Evolutionary conservation across 2,888 invertebrate genomes (phyloP), one percentile per base, ranked within the genome.

Genomic region (Nycteola revayana): DNA sequence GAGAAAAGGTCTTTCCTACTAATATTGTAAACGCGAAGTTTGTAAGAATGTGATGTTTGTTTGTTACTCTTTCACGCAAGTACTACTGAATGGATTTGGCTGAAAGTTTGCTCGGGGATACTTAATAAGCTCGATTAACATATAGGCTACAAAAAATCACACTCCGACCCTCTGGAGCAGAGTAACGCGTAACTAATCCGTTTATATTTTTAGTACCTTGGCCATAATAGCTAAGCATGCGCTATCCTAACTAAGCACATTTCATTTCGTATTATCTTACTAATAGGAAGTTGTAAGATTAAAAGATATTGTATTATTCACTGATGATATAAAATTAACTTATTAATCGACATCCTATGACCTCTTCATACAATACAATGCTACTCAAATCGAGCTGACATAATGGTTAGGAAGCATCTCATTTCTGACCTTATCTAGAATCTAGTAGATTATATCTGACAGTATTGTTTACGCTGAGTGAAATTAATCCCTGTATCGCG

Each of bases 241-340:
- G n/a, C n/a, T n/a, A n/a, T n/a, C n/a, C n/a, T n/a, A n/a, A n/a
- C n/a, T n/a, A 47, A 49, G 54, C 52, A 40, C 56, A 48, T 47
- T 54, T 52, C 49, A 60, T 63, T 59, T 48, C 49, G 57, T 32
- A n/a, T n/a, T n/a, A n/a, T n/a, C n/a, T n/a, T n/a, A n/a, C n/a
- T n/a, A n/a, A n/a, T n/a, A 31, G 53, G 49, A 54, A 57, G 47
- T 36, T 14, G 2, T 3, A 1, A 31, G 36, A 54, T 44, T 9
- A 32, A 20, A 32, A 60, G 56, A 58, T 53, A 14, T 14, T 14
- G 14, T 14, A 14, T 5, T 14, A 14, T 14, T 14, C 5, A 42
- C 40, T 36, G n/a, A 25, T 31, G 40, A 33, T 28, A 35, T 26
- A 3, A 47, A 50, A 52, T 43, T 37, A 39, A 36, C 28, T 43